phyloP scores from a whole-genome alignment of 1,140 invertebrate species.

The Zaprionus kolodkinae region DNA sequence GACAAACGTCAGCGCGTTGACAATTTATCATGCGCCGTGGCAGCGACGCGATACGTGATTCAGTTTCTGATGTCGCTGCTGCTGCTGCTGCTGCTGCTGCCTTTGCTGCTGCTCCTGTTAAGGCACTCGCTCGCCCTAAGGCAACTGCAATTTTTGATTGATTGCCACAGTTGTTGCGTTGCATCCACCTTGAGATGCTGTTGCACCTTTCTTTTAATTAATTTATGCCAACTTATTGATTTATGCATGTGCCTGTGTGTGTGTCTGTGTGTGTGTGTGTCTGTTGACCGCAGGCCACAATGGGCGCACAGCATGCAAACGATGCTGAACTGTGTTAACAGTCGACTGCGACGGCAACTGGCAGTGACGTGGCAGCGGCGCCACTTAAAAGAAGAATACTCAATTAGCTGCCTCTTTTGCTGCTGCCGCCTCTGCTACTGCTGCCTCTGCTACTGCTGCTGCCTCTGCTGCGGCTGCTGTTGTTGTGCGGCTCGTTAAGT shows the following conservation, averaged over 20 bases:
- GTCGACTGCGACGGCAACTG: constrained; percentile 12
- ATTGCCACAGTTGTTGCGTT: constrained; percentile 22
- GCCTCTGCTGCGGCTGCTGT: constrained; percentile 3
- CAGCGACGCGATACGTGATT: constrained; percentile 34
- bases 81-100: not conserved
- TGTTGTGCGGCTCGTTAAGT: constrained; percentile 49
- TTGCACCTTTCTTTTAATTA: constrained; percentile 61
- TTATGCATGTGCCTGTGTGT: constrained; percentile 44
- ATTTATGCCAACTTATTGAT: constrained; percentile 79
- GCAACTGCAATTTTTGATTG: constrained; percentile 54
- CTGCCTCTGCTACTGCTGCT: not conserved
- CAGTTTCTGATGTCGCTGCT: constrained; percentile 14
- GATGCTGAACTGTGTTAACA: constrained; percentile 53
- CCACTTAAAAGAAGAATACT: constrained; percentile 76
- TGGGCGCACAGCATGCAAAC: constrained; percentile 53
- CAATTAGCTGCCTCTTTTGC: constrained; percentile 62
- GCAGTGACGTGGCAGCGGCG: constrained; percentile 38
- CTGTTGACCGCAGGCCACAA: constrained; percentile 27
- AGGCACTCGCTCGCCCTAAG: constrained; percentile 15
- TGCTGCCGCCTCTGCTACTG: constrained; percentile 4
- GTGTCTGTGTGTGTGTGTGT: not conserved
- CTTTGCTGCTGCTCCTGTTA: not conserved
- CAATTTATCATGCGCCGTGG: constrained; percentile 77
- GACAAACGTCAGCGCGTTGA: constrained; percentile 84
- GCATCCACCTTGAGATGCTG: constrained; percentile 23